phyloP scores from a whole-genome alignment of 2,888 invertebrate species.

The Terebella lapidaria region DNA sequence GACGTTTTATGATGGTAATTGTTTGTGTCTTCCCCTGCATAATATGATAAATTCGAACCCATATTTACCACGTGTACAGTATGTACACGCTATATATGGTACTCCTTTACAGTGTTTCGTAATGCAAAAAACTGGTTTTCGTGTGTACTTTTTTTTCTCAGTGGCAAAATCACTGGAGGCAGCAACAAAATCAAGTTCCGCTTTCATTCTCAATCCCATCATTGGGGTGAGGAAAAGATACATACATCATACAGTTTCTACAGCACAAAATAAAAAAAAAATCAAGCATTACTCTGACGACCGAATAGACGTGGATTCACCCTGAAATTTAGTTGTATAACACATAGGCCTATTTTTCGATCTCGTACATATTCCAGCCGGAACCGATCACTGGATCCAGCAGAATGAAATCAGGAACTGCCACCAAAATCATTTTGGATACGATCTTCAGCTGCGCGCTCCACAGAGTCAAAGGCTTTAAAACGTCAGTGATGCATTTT shows the following conservation, averaged over 20 bases:
- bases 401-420: slow-evolving; percentile 52
- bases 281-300: too few relatives aligned
- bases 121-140: too few relatives aligned
- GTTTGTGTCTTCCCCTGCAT: not conserved
- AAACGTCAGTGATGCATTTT: not conserved
- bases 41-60: not conserved
- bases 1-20: slow-evolving; percentile 41
- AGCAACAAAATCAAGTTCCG: slow-evolving; percentile 17
- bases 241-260: too few relatives aligned
- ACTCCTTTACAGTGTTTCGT: not conserved
- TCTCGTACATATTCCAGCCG: slow-evolving; percentile 30
- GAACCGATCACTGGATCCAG: slow-evolving; percentile 53
- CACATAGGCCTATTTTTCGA: not conserved
- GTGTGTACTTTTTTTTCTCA: not conserved
- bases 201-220: slow-evolving; percentile 42
- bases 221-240: slow-evolving; percentile 38
- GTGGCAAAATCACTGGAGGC: not conserved
- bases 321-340: too few relatives aligned
- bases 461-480: not conserved
- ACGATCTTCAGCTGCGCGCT: slow-evolving; percentile 14
- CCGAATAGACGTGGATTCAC: too few relatives aligned
- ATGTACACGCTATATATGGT: not conserved
- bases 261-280: too few relatives aligned
- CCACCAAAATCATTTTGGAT: slow-evolving; percentile 43
- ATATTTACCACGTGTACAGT: slow-evolving; percentile 8